Conservation (phyloP, 2,113 vertebrate genomes). For the Oceanodroma tethys region DNA sequence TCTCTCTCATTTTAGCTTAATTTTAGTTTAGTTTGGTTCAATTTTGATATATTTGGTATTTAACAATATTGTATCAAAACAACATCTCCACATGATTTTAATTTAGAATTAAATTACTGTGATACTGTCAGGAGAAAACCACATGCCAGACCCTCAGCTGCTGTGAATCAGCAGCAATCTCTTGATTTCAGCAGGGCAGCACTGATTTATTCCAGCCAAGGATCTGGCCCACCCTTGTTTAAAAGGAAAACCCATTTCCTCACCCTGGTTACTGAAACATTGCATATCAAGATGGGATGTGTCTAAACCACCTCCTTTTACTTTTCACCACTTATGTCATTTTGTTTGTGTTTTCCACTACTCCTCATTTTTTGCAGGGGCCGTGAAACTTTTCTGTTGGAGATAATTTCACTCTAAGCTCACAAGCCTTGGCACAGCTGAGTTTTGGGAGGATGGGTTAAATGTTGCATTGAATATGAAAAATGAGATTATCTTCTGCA, state of each 20-base stretch:
- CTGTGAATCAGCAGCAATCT: background rate
- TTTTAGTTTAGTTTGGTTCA: background rate
- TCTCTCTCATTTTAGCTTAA: background rate
- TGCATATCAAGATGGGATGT: background rate
- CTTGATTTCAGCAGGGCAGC: constrained; percentile 1
- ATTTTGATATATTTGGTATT: constrained; percentile 11
- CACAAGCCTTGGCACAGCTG: background rate
- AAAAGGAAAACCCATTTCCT: constrained; percentile 37
- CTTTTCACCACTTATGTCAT: constrained; percentile 4
- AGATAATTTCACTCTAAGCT: background rate
- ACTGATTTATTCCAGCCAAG: background rate
- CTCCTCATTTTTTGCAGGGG: background rate
- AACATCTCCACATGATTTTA: background rate
- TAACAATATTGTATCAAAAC: background rate
- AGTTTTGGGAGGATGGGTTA: background rate
- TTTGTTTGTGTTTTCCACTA: background rate
- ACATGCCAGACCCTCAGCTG: constrained; percentile 1
- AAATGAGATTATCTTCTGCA: background rate
- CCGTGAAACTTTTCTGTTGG: background rate
- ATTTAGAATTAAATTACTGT: background rate
- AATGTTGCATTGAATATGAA: background rate
- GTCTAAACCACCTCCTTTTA: constrained; percentile 19
- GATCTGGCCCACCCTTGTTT: background rate
- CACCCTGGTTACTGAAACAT: background rate
- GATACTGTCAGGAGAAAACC: constrained; percentile 4